Conservation (phyloP, 2,797 vertebrate species). For the Molossus molossus region DNA sequence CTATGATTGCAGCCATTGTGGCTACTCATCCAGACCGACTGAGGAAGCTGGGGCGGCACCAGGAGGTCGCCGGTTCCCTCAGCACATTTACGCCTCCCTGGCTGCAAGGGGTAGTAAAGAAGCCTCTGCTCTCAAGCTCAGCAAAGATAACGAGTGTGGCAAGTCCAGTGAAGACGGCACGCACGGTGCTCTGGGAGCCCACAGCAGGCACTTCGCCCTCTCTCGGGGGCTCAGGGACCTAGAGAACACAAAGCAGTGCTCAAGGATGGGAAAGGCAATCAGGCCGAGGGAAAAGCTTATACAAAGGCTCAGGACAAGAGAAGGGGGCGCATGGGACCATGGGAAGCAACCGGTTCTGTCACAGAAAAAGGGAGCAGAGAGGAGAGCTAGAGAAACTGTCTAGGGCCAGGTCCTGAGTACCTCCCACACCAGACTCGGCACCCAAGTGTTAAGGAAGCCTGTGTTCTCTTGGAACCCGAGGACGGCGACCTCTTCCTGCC, state of each 20-base stretch:
- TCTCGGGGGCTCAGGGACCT: background rate
- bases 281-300: background rate
- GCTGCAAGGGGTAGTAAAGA: background rate
- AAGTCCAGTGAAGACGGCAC: background rate
- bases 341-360: background rate
- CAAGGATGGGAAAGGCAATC: background rate
- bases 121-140: background rate
- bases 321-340: rapidly evolving
- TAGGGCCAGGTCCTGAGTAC: background rate
- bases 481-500: background rate
- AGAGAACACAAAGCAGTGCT: background rate
- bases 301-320: background rate
- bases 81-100: background rate
- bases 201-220: background rate
- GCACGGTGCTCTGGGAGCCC: background rate
- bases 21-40: background rate
- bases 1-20: background rate
- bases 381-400: background rate
- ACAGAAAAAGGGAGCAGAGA: background rate
- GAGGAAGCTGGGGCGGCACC: background rate
- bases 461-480: background rate
- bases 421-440: background rate
- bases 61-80: background rate
- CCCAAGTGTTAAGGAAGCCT: background rate
- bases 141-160: background rate